Base-by-base conservation (phyloP, 2,113 vertebrate genomes). In the Illadopsis cleaveri region DNA sequence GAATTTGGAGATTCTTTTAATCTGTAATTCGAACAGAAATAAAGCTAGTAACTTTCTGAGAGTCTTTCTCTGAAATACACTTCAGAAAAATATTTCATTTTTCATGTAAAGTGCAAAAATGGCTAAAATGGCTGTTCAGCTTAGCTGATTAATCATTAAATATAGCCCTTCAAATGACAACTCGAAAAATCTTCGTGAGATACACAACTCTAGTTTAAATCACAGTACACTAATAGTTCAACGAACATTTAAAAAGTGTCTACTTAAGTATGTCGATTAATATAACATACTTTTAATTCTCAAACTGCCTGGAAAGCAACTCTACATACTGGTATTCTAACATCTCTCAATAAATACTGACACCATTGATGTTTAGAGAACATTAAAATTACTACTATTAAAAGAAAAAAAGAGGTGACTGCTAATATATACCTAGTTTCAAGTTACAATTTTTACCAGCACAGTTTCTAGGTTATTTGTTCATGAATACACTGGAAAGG, bases 181-280 rank as follows among this genome's bases (percentile, higher is more conserved):
- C 16, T 35, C 2, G 2, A 72, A 35, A 75, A 85, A 60, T 31
- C 4, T 11, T 54, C 28, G 4, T 31, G 6, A 70, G 20, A 31
- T 15, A 24, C 8, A 37, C 2, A 54, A 18, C 6, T 38, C 15
- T 15, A 23, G 2, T 31, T 84, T 64, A 51, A 84, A 62, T 54
- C 27, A 40, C 30, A 47, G 30, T 11, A 8, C 4, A 11, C 22
- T 23, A 28, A 75, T 60, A 0, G 0, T 60, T 64, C 33, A 25
- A 22, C 1, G 0, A 51, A 2, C 6, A n/a, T 28, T 54, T 15
- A 0, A 31, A 25, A 64, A 9, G 1, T 14, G 40, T 11, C 9
- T 35, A 1, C 10, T 54, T 35, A 37, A 75, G 2, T 14, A 47
- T 14, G 7, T 40, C 10, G 1, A 15, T 51, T 80, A 50, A 78